These are phyloP conservation scores for Lycaena phlaeas DNA, from an alignment of 2,888 invertebrate genomes.

Conservation along the genomic window DNA sequence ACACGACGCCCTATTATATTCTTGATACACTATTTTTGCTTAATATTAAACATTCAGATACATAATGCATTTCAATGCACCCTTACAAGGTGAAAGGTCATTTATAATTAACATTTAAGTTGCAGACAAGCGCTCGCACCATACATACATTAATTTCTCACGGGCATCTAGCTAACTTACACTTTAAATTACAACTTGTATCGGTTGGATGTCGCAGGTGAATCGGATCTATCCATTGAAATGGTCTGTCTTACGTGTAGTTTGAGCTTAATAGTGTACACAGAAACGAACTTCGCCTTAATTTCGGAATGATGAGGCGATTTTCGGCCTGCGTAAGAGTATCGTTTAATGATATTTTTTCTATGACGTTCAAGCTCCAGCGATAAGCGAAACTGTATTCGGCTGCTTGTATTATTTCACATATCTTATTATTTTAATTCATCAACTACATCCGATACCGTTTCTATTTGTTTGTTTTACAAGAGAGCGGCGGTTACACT, in stretches of 20 bases:
- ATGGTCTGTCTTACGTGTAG: not conserved
- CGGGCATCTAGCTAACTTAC: constrained; percentile 1
- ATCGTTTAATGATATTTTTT: too few relatives aligned
- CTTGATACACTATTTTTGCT: constrained; percentile 4
- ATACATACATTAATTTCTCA: constrained; percentile 5
- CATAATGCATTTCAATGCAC: constrained; percentile 2
- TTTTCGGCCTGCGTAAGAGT: too few relatives aligned
- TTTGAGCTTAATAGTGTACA: too few relatives aligned
- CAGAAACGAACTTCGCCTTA: too few relatives aligned
- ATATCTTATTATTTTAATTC: not conserved
- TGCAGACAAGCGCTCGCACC: constrained; percentile 3
- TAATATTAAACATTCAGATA: constrained; percentile 6
- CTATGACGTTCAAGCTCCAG: too few relatives aligned
- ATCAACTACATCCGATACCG: not conserved
- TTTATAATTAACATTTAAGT: constrained; percentile 4
- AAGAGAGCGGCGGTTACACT: constrained; percentile 8
- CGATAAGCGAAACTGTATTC: too few relatives aligned
- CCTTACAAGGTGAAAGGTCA: not conserved
- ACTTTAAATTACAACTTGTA: not conserved
- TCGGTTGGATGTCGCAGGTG: constrained; percentile 1
- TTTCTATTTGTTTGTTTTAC: not conserved
- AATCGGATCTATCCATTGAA: not conserved
- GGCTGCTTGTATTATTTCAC: too few relatives aligned
- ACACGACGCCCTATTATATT: not conserved
- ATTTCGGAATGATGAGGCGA: too few relatives aligned